Percentiles rank a stretch among this genome's conserved stretches.
phyloP scores from a whole-genome alignment of 2,113 vertebrate species.

The Catharus minimus region DNA sequence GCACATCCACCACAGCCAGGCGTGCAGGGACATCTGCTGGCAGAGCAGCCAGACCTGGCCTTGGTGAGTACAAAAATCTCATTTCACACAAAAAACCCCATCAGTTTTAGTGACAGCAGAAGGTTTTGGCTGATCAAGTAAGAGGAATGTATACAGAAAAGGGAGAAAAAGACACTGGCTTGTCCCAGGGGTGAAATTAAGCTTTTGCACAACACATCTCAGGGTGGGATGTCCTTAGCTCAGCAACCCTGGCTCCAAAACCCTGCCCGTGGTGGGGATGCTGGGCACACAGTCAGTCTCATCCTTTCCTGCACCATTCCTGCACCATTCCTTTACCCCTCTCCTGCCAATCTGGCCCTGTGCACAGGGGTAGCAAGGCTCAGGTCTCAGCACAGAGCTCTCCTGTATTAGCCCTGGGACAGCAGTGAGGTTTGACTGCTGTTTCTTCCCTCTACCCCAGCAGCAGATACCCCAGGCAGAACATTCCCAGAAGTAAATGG shows the following conservation, averaged over 20 bases:
- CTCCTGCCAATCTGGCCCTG: background rate
- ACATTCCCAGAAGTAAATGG: background rate
- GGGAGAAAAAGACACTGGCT: background rate
- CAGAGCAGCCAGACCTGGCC: background rate
- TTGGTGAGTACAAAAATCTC: background rate
- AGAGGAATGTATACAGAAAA: background rate
- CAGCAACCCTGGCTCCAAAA: background rate
- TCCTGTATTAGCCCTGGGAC: background rate
- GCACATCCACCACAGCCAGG: background rate
- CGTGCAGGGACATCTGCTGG: constrained; percentile 42
- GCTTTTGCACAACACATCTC: background rate
- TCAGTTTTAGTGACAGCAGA: background rate
- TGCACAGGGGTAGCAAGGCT: background rate
- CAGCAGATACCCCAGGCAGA: background rate
- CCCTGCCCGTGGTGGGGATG: too few species aligned
- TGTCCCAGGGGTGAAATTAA: background rate
- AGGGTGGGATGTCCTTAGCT: background rate
- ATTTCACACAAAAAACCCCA: background rate
- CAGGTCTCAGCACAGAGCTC: background rate
- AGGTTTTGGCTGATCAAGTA: background rate
- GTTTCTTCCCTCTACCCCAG: background rate
- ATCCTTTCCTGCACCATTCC: background rate
- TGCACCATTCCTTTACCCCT: background rate
- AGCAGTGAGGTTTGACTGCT: background rate
- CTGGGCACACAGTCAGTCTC: background rate